Percentiles rank a stretch among this genome's conserved stretches.
phyloP scores from a whole-genome alignment of 2,797 vertebrate species.

The Antennarius maculatus region DNA sequence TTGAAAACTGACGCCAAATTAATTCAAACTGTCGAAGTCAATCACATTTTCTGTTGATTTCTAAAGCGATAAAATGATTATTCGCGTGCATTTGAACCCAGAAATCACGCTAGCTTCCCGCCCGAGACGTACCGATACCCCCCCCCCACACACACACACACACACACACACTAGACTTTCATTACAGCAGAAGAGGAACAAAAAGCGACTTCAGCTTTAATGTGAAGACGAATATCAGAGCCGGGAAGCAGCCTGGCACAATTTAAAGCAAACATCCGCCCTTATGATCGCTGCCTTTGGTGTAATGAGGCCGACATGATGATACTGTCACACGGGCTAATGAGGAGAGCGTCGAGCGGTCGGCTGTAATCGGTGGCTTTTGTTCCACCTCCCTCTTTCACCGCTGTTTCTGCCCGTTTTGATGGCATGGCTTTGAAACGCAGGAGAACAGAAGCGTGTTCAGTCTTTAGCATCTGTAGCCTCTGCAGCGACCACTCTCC shows the following conservation, averaged over 20 bases:
- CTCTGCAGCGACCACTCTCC: conserved; percentile 58
- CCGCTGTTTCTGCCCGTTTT: conserved; percentile 73
- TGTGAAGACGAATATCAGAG: conserved; percentile 48
- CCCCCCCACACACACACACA: conserved; percentile 55
- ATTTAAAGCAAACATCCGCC: conserved; percentile 37
- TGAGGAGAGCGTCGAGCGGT: conserved; percentile 61
- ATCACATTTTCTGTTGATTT: too few relatives aligned
- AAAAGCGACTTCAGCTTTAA: conserved; percentile 67
- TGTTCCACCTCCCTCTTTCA: conserved; percentile 69
- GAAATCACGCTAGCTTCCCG: too few relatives aligned
- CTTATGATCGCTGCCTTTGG: conserved; percentile 67
- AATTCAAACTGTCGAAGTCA: too few relatives aligned
- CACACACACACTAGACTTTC: conserved; percentile 48
- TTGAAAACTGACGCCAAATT: too few relatives aligned
- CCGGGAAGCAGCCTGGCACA: too few relatives aligned
- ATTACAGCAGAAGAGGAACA: conserved; percentile 49
- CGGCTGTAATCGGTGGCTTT: conserved; percentile 69
- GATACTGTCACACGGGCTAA: conserved; percentile 70
- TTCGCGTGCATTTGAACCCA: too few relatives aligned
- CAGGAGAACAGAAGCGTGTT: conserved; percentile 64
- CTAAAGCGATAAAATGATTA: too few relatives aligned
- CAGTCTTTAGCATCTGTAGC: conserved; percentile 74
- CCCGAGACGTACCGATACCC: conserved; percentile 1
- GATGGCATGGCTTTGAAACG: conserved; percentile 79
- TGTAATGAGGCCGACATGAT: conserved; percentile 72